Conservation (phyloP, 2,888 invertebrate genomes). For the Fissipunctia ypsillon region DNA sequence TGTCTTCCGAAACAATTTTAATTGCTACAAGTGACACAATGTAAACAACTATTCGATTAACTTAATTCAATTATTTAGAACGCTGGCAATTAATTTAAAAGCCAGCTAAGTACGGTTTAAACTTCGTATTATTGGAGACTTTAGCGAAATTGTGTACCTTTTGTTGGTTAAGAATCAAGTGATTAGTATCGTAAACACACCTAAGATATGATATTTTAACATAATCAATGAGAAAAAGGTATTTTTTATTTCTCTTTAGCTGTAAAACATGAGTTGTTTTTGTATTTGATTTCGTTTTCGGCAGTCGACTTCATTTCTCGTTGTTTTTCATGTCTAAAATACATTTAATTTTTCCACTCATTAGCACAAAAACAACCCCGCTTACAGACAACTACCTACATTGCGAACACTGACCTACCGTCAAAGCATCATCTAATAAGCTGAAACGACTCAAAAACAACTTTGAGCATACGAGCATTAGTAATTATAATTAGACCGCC, state of each 20-base stretch:
- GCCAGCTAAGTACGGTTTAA: constrained; percentile 76
- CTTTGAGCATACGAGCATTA: constrained; percentile 86
- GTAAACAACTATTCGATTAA: constrained; percentile 91
- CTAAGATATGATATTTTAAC: neutral
- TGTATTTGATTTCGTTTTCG: neutral
- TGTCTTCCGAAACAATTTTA: constrained; percentile 89
- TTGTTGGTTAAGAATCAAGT: constrained; percentile 52
- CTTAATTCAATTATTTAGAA: constrained; percentile 88
- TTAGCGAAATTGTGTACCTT: constrained; percentile 65
- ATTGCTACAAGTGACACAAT: constrained; percentile 89
- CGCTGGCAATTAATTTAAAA: constrained; percentile 86
- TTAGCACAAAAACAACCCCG: neutral
- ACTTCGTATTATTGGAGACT: constrained; percentile 65
- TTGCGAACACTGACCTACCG: constrained; percentile 59
- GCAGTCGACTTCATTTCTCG: neutral
- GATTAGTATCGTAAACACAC: neutral
- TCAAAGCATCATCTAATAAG: constrained; percentile 66
- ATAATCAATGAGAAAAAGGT: neutral
- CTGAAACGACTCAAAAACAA: constrained; percentile 77
- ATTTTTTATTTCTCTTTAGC: neutral
- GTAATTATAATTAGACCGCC: constrained; percentile 87
- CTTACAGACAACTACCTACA: constrained; percentile 37
- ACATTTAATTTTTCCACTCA: neutral
- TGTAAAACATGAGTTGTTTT: neutral
- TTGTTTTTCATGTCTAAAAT: neutral